Base-by-base conservation (phyloP, 2,113 vertebrate species). In the Alouatta palliata region DNA sequence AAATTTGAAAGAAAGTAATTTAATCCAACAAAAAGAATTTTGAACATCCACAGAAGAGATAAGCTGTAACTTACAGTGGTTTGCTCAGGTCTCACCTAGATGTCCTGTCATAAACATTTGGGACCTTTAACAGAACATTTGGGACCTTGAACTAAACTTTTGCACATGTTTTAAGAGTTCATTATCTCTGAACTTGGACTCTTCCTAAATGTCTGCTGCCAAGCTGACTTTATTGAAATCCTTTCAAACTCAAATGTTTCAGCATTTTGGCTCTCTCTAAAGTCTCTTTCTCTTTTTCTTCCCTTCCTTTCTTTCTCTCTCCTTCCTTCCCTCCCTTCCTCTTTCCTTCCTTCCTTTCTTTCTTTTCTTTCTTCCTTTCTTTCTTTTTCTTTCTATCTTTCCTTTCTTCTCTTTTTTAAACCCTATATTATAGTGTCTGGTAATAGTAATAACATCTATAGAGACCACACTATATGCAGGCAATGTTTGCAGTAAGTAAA, bases 1-100 rank as follows among this genome's bases (percentile, higher is more conserved):
- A 95, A 79, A 89, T 82, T 77, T 87, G 77, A 92, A 96, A 92
- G 70, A 94, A 86, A 85, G 79, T 21, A 86, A 95, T 86, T 93
- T 40, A 23, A 79, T 45, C 25, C 49, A 56, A 95, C 54, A 76
- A 23, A 73, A 90, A 87, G 79, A 49, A 87, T 94, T 93, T 35
- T 58, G 86, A 93, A 89, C 11, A 54, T 35, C 83, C 40, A 40
- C 1, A 3, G 19, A 30, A 30, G 85, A 56, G 71, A 90, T 43
- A 19, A 13, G 68, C 52, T 98, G 21, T 43, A 64, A 93, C 87
- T 91, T 95, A 89, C 20, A 52, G 43, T 19, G 52, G 40, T 80
- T 35, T 19, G 68, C 12, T 80, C 49, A 13, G 17, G 47, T 70
- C 49, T 83, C 47, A 25, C 56, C 47, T 71, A 77, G 58, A 54